Conservation (phyloP, 2,797 vertebrate genomes). For the Oreochromis grahami region DNA sequence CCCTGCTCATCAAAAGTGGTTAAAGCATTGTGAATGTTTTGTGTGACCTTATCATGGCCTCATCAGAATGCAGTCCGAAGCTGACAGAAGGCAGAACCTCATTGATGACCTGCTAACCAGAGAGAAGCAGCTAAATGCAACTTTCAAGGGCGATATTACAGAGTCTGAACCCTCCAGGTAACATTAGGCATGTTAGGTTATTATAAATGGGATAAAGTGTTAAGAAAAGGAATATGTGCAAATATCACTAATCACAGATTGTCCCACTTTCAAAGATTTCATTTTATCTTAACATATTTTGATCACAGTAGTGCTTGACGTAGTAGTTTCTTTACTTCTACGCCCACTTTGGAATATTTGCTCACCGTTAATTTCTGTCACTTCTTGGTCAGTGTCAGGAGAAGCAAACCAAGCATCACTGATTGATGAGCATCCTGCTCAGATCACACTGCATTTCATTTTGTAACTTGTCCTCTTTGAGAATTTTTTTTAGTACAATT, state of each 20-base stretch:
- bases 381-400: neutral
- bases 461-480: neutral
- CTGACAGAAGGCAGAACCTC: constrained; percentile 91
- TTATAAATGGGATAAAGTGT: neutral
- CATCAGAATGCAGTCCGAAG: constrained; percentile 91
- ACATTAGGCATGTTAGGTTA: neutral
- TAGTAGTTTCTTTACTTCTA: neutral
- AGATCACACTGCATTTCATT: constrained; percentile 10
- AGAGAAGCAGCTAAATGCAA: constrained; percentile 86
- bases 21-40: neutral
- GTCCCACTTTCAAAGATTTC: neutral
- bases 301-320: neutral
- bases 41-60: constrained; percentile 45
- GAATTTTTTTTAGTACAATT: neutral
- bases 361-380: neutral
- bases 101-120: constrained; percentile 90
- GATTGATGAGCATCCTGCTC: neutral
- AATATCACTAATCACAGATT: neutral
- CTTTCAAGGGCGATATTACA: constrained; percentile 82
- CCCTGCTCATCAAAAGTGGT: neutral
- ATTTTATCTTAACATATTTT: neutral
- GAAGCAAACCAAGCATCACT: neutral
- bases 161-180: constrained; percentile 87
- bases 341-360: neutral
- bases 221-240: neutral